Percentiles rank a stretch among this genome's conserved stretches.
These are phyloP conservation scores for Edolisoma coerulescens DNA, from an alignment of 2,113 vertebrate genomes.

Conservation along the genomic window DNA sequence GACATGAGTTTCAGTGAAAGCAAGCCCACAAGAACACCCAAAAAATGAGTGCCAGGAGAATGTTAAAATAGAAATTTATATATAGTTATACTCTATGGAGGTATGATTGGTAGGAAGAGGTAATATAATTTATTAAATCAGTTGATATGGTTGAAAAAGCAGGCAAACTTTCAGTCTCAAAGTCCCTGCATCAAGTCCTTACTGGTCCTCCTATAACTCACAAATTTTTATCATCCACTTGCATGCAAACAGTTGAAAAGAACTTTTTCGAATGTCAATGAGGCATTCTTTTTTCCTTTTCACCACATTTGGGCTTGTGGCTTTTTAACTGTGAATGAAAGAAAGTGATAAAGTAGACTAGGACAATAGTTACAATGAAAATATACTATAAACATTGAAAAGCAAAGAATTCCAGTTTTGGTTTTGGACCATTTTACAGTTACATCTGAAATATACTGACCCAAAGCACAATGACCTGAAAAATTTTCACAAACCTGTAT, in stretches of 20 bases:
- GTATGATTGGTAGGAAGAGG: background rate
- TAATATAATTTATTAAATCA: conserved; percentile 33
- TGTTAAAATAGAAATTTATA: conserved; percentile 7
- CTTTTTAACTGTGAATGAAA: background rate
- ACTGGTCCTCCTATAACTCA: background rate
- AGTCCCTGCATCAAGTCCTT: background rate
- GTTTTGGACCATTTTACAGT: background rate
- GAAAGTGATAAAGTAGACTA: background rate
- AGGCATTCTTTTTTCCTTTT: conserved; percentile 1
- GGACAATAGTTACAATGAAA: background rate
- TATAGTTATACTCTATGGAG: background rate
- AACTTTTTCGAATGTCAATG: background rate
- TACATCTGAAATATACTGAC: background rate
- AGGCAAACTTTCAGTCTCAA: background rate
- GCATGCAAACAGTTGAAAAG: background rate
- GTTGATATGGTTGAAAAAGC: conserved; percentile 1
- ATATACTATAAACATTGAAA: background rate
- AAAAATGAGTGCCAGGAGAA: background rate
- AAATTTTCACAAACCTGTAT: background rate
- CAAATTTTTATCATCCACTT: background rate
- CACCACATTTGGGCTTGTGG: background rate
- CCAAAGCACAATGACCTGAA: background rate
- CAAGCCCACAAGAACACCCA: background rate
- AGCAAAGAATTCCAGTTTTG: background rate
- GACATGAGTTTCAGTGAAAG: background rate